Evolutionary conservation across 30 jellyfish, hydroid and myxozoan species (phyloP).

Genomic region (Turritopsis rubra): DNA sequence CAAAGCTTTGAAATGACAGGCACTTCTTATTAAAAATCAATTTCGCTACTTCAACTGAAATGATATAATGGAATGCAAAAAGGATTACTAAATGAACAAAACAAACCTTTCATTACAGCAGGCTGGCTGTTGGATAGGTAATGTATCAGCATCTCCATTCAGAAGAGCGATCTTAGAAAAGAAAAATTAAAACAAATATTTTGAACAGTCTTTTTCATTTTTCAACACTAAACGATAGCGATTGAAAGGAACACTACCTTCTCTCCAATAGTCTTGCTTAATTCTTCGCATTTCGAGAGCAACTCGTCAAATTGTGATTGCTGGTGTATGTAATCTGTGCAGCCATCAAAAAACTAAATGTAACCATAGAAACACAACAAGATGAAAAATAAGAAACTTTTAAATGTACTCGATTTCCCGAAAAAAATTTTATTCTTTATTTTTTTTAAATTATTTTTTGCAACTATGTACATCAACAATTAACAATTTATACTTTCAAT

Average conservation of each 20-base stretch:
- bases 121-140: slow-evolving; percentile 19
- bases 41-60: no score
- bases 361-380: not conserved
- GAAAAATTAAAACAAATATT: not conserved
- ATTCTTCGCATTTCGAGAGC: slow-evolving; percentile 41
- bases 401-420: no score
- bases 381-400: no score
- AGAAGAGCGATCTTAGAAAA: not conserved
- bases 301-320: slow-evolving; percentile 34
- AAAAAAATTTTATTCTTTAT: no score
- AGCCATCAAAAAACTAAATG: slow-evolving; percentile 37
- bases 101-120: slow-evolving; percentile 4
- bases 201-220: not conserved
- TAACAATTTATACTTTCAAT: no score
- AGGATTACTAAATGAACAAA: no score
- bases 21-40: no score
- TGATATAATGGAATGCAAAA: no score
- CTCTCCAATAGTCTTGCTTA: slow-evolving; percentile 27
- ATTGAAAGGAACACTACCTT: slow-evolving; percentile 11
- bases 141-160: not conserved
- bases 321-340: slow-evolving; percentile 38
- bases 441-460: no score
- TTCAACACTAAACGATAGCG: not conserved
- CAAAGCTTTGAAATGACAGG: no score
- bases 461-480: no score